Base-by-base conservation (phyloP, 2,888 invertebrate genomes). In the Megalurothrips usitatus region DNA sequence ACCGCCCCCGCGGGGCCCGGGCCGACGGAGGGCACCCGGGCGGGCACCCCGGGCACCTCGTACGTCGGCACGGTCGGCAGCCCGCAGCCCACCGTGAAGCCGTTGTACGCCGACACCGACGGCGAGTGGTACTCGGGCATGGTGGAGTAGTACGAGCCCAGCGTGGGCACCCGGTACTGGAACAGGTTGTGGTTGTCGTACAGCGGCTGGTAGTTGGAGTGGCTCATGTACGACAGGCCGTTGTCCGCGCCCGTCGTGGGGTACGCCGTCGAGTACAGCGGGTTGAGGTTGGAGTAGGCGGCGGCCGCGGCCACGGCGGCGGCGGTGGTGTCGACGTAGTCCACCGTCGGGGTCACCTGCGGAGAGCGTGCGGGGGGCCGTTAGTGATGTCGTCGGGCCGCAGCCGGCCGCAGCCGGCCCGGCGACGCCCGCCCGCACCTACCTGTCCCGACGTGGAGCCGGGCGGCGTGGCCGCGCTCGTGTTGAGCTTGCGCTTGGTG, bases 231-330 rank as follows among this genome's bases (percentile, higher is more conserved):
- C 47, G 90, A 88, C 80, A 91, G 86, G 17, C 85, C 85, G 82
- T 90, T 89, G 84, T 90, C 86, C n/a, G 92, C 90, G 12, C 89
- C 87, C 0, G 93, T 82, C 78, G 84, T 84, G 19, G 94, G 93
- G 85, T 95, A 95, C 2, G 94, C 93, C 8, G 94, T 92, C 8
- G 94, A 91, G 85, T 95, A 95, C 87, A 94, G 94, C 82, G 93
- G 94, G 87, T 93, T 93, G 78, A 93, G 87, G 87, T 93, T 93
- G 79, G 93, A 92, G 85, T 95, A 95, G n/a, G 94, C 93, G 0
- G 93, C 93, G 0, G 93, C 93, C 0, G 93, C 93, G 0, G 92
- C 91, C 0, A 89, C 90, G 0, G 91, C 89, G 6, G 89, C 88
- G 84, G 89, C 88, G 78, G 88, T 87, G 81, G 92, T 90, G 23